Evolutionary conservation across 1,140 invertebrate genomes (phyloP), one percentile per base, ranked within the genome.

Genomic region (Pachypeltis micranthus): DNA sequence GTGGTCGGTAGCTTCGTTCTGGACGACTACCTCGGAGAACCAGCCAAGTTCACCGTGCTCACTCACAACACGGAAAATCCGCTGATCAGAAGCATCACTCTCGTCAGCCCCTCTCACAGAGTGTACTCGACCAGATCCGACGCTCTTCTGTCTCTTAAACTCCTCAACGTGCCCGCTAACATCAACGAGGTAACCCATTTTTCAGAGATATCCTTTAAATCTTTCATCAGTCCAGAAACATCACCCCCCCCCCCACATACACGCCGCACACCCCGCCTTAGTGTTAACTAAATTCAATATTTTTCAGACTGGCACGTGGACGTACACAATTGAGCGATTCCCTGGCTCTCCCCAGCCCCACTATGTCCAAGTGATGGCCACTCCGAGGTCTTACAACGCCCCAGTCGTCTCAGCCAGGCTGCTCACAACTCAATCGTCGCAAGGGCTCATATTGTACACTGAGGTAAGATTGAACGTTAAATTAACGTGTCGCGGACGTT

Each of bases 331-430:
- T 34, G 79, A 82, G 70, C 72, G 78, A 14, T 76, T 78, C 65
- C 68, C 74, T 23, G 80, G 80, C 44, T 80, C 76, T 66, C 80
- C 79, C 25, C 80, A 82, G 69, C 78, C 79, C 27, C 79, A 81
- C 69, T 80, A 75, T 65, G 72, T 81, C 7, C 78, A 80, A 73
- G 77, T 80, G 3, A 75, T 73, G 66, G 77, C 78, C 2, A 76
- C 75, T 14, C 77, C 78, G 2, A 71, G 69, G 55, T 71, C 71
- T 14, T 59, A 69, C 21, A 69, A 65, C 16, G 72, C 72, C 3
- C 71, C 72, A 10, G 71, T 78, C 21, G 71, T 79, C 0, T 61
- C 67, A 27, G 74, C 77, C 1, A 68, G 69, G 19, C 72, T 77
- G 34, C 76, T 76, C 72, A 76, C 73, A 1, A 69, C 66, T 34